phyloP scores from a whole-genome alignment of 2,113 vertebrate genomes.

The Oxyura jamaicensis region DNA sequence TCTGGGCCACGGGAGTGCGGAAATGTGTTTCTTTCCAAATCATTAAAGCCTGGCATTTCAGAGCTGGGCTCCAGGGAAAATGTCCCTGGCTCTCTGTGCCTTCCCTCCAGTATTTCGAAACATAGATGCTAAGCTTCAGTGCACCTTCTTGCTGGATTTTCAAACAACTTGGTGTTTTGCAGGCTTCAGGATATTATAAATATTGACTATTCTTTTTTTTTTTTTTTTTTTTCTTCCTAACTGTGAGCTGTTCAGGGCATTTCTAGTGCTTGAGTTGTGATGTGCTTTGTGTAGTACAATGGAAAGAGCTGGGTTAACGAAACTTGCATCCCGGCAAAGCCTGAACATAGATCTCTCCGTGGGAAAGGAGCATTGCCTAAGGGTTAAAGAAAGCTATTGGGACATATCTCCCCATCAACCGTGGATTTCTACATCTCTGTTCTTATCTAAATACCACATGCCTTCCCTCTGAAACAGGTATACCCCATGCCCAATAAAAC shows the following conservation, averaged over 20 bases:
- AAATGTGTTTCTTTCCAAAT: constrained; percentile 73
- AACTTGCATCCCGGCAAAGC: neutral
- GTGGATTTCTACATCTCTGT: neutral
- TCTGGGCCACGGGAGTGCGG: neutral
- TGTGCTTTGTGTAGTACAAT: neutral
- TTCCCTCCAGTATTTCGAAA: constrained; percentile 26
- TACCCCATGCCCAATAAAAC: neutral
- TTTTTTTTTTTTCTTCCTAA: neutral
- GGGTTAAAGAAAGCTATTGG: neutral
- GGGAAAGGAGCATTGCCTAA: neutral
- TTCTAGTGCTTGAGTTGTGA: neutral
- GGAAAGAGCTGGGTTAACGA: neutral
- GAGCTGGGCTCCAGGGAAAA: constrained; percentile 54
- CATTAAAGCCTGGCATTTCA: constrained; percentile 66
- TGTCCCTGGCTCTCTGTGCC: neutral
- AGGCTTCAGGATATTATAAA: constrained; percentile 40
- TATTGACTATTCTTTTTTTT: neutral
- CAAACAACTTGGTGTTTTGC: neutral
- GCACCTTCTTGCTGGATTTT: constrained; percentile 29
- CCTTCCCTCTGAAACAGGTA: neutral
- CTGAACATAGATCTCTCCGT: neutral
- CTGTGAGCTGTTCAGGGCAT: neutral
- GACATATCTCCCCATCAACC: neutral
- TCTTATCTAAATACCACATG: neutral
- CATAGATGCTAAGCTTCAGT: constrained; percentile 7